Base-by-base conservation (phyloP, 2,888 invertebrate genomes). In the Chaetoderma sp. region DNA sequence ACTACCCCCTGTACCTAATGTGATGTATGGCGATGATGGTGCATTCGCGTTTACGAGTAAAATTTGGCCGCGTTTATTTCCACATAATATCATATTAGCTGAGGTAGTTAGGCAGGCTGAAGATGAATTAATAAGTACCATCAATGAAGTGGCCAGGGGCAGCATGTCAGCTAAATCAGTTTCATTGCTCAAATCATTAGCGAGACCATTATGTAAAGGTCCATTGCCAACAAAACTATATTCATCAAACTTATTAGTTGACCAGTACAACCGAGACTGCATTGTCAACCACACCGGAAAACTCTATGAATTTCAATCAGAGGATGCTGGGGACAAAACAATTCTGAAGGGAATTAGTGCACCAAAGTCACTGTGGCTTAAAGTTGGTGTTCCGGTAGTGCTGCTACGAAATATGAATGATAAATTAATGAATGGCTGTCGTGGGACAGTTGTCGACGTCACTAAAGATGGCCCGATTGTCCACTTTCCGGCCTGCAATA, bases 241-340 rank as follows among this genome's bases (percentile, higher is more conserved):
- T 58, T 33, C 49, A 8, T 32, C 57, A 47, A 64, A 58, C 59
- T 21, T 18, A 4, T 52, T 59, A 54, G 36, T 57, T 13, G 44
- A 64, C 21, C 50, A 13, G 4, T 28, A 60, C n/a, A 60, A 39
- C 27, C 2, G 36, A 36, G 6, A 60, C 4, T 1, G 32, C 23
- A n/a, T 60, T 5, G 10, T 32, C 49, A 33, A 16, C 3, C 1
- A 32, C n/a, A 6, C 1, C 10, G 50, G 50, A 33, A 16, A 27
- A 13, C 16, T 18, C 3, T 28, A 23, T 25, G 30, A 16, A 16
- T 60, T 45, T 50, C 32, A 50, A 32, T 32, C 50, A 13, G 45
- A 21, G 6, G 50, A 60, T 36, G 45, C 27, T 30, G 60, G 60
- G 10, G 50, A 25, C 13, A 30, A n/a, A 18, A 18, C 32, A 16